Percentiles rank a stretch among this genome's conserved stretches.
Evolutionary conservation across 2,113 vertebrate genomes (phyloP).

Genomic region (Dolichotis patagonum): DNA sequence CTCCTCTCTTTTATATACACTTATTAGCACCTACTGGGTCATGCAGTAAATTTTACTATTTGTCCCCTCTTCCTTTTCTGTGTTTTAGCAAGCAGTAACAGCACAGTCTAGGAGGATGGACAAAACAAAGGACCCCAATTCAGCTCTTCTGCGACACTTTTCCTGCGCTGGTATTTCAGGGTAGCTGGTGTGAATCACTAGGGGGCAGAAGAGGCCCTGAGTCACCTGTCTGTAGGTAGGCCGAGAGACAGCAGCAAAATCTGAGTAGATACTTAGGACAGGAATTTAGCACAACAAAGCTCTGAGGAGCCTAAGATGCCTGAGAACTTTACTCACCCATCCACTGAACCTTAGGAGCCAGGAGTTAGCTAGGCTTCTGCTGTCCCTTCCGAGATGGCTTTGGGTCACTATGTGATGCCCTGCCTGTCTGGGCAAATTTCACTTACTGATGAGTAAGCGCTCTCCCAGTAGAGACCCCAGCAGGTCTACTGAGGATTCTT

Average conservation of each 20-base stretch:
- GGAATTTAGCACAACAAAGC: neutral
- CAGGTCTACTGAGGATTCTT: neutral
- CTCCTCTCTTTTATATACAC: neutral
- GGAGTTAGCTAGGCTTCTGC: neutral
- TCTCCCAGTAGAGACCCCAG: neutral
- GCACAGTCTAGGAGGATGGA: neutral
- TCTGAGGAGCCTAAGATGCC: neutral
- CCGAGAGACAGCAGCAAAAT: neutral
- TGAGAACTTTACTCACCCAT: neutral
- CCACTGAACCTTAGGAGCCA: neutral
- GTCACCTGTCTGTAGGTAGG: neutral
- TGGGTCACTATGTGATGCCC: neutral
- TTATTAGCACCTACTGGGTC: neutral
- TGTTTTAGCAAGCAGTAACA: constrained; percentile 31
- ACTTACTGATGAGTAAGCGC: neutral
- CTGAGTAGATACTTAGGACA: neutral
- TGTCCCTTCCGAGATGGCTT: neutral
- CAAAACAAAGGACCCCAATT: neutral
- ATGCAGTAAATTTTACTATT: neutral
- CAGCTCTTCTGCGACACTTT: neutral
- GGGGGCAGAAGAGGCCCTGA: neutral
- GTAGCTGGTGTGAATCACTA: neutral
- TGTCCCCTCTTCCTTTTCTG: neutral
- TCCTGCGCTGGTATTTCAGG: neutral
- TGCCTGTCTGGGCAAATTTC: neutral